Conservation (phyloP, 2,113 vertebrate species). For the Saimiri boliviensis region DNA sequence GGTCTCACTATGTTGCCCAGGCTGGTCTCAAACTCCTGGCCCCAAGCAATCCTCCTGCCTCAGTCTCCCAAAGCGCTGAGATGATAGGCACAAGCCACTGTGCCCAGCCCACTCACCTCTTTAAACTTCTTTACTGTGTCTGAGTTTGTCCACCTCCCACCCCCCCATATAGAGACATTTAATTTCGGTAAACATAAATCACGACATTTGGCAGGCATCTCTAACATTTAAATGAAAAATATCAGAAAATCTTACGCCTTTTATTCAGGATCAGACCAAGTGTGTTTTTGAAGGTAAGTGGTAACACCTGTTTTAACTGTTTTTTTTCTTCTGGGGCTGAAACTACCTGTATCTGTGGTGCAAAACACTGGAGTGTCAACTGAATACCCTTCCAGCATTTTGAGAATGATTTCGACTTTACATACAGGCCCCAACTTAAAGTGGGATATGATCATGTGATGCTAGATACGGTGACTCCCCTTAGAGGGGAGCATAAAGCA, state of each 20-base stretch:
- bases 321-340: neutral
- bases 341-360: neutral
- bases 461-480: neutral
- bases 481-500: neutral
- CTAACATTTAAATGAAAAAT: neutral
- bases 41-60: no score
- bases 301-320: neutral
- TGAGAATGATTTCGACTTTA: neutral
- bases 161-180: neutral
- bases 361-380: neutral
- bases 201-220: neutral
- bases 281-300: neutral
- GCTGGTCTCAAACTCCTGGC: no score
- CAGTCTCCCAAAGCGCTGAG: no score
- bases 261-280: neutral
- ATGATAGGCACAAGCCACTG: no score
- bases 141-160: neutral
- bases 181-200: neutral
- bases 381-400: neutral
- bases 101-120: neutral
- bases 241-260: neutral
- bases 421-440: neutral
- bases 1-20: no score
- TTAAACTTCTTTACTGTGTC: neutral
- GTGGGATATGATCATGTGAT: neutral